Evolutionary conservation across 1,140 invertebrate genomes (phyloP).

Genomic region (Carposina sasakii): DNA sequence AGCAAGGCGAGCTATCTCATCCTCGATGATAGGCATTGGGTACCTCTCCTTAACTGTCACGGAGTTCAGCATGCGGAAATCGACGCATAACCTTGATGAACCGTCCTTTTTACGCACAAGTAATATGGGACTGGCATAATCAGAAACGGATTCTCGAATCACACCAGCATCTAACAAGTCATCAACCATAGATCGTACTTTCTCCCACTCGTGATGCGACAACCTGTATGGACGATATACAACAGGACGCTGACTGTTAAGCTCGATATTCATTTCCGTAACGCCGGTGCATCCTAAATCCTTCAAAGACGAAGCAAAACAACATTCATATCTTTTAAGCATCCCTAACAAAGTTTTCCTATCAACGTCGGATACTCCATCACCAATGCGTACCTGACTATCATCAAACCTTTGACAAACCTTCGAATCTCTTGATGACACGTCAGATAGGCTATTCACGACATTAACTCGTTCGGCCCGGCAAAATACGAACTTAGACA

Average conservation of each 20-base stretch:
- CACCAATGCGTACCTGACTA: not conserved
- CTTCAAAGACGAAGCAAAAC: slow-evolving; percentile 22
- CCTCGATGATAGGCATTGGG: slow-evolving; percentile 70
- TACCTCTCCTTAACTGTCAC: slow-evolving; percentile 48
- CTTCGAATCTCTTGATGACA: not conserved
- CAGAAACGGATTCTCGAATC: slow-evolving; percentile 43
- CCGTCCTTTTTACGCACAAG: slow-evolving; percentile 35
- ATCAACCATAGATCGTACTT: not conserved
- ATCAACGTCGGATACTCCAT: not conserved
- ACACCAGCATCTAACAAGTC: slow-evolving; percentile 29
- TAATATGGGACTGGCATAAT: slow-evolving; percentile 31
- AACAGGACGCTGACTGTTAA: slow-evolving; percentile 1
- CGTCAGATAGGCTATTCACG: not conserved
- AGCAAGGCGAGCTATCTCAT: slow-evolving; percentile 46
- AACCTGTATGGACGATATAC: slow-evolving; percentile 4
- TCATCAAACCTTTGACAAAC: not conserved
- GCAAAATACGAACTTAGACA: not conserved
- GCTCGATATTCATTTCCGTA: slow-evolving; percentile 6
- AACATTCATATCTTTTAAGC: slow-evolving; percentile 18
- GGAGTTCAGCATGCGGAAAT: slow-evolving; percentile 65
- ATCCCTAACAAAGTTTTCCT: not conserved
- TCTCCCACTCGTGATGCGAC: slow-evolving; percentile 3
- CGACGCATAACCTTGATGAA: slow-evolving; percentile 36
- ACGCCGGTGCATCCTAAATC: slow-evolving; percentile 6
- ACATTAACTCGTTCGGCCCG: not conserved